These are phyloP conservation scores for Clavelina lepadiformis DNA, from an alignment of 23 tunicate species.

Conservation along the genomic window DNA sequence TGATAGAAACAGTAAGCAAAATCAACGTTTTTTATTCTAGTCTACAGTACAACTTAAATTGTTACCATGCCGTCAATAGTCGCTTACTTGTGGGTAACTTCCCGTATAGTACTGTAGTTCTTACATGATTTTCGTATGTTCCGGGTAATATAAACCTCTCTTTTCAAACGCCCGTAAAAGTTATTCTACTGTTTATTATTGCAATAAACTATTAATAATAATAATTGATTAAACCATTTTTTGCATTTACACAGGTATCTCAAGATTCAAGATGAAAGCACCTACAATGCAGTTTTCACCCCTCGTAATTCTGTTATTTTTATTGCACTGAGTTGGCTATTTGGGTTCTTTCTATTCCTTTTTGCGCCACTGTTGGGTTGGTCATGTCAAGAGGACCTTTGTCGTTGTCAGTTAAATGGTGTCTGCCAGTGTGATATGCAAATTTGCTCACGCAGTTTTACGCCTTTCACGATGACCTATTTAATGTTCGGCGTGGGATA, in stretches of 20 bases:
- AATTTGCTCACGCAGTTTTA: constrained; percentile 36
- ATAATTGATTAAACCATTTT: no score
- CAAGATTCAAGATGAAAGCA: constrained; percentile 26
- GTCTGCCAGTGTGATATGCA: constrained; percentile 21
- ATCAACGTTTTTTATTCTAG: no score
- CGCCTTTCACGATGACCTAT: constrained; percentile 48
- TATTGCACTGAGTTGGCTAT: constrained; percentile 11
- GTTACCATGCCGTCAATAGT: no score
- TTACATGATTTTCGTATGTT: no score
- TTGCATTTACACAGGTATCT: constrained; percentile 20
- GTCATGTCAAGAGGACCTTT: constrained; percentile 17
- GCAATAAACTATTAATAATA: no score
- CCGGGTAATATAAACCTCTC: no score
- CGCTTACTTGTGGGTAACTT: no score
- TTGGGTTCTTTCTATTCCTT: constrained; percentile 12
- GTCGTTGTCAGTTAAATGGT: constrained; percentile 11
- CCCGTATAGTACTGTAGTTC: no score
- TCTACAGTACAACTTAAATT: no score
- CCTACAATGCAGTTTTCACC: constrained; percentile 25
- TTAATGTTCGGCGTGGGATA: constrained; percentile 11
- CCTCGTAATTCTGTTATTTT: neutral
- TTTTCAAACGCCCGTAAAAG: no score
- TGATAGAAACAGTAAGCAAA: no score
- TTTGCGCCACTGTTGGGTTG: constrained; percentile 32
- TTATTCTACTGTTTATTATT: no score